A percentile compares a stretch with the other conserved stretches of the same genome.
phyloP scores from a whole-genome alignment of 2,888 invertebrate genomes.

The Micropterix aruncella region DNA sequence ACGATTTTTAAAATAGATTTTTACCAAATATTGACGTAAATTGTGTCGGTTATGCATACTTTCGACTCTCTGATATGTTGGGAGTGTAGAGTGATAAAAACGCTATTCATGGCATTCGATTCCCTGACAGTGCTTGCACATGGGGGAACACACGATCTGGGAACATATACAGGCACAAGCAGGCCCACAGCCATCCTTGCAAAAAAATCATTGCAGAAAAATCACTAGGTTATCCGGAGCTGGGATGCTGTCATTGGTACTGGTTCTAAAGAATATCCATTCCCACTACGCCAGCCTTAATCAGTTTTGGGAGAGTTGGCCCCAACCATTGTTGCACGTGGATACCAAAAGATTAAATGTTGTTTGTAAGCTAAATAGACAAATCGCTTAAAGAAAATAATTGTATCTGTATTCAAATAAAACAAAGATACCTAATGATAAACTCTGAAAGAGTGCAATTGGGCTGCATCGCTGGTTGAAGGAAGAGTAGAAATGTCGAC shows the following conservation, averaged over 20 bases:
- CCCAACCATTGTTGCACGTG: constrained; percentile 3
- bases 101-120: too few species aligned
- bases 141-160: constrained; percentile 2
- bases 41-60: too few species aligned
- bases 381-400: neutral
- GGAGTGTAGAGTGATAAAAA: too few species aligned
- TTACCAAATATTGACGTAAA: too few species aligned
- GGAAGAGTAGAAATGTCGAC: constrained; percentile 1
- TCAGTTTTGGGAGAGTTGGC: constrained; percentile 3
- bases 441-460: neutral
- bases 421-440: neutral
- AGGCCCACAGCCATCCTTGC: constrained; percentile 3
- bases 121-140: constrained; percentile 4
- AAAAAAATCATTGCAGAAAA: constrained; percentile 2
- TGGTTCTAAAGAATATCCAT: constrained; percentile 2
- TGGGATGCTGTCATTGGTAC: constrained; percentile 3
- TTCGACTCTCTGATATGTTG: too few species aligned
- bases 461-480: constrained; percentile 1
- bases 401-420: constrained; percentile 1
- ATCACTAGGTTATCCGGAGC: constrained; percentile 1
- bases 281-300: constrained; percentile 2
- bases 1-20: too few species aligned
- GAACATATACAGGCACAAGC: too few species aligned
- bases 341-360: constrained; percentile 2
- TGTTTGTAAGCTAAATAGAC: too few species aligned